Evolutionary conservation across 2,113 vertebrate genomes (phyloP).

Genomic region (Burhinus oedicnemus): DNA sequence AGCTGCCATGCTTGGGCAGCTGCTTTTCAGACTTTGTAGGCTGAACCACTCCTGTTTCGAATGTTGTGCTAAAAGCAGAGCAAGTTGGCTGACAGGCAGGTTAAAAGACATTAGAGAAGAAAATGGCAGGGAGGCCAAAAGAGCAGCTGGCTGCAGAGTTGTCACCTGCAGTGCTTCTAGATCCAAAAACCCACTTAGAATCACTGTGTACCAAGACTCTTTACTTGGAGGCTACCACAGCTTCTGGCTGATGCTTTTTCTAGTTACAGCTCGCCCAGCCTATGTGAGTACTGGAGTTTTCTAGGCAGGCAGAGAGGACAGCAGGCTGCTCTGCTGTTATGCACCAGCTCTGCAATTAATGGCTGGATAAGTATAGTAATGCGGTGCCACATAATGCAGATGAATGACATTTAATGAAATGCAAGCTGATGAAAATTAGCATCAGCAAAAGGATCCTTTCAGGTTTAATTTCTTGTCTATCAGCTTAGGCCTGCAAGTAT

Average conservation of each 20-base stretch:
- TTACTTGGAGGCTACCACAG: not conserved
- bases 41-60: not conserved
- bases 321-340: not conserved
- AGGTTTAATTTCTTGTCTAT: not conserved
- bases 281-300: not conserved
- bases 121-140: not conserved
- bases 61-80: not conserved
- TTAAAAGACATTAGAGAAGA: not conserved
- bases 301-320: not conserved
- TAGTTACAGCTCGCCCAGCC: not conserved
- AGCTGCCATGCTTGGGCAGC: not conserved
- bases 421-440: not conserved
- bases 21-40: not conserved
- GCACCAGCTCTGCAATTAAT: not conserved
- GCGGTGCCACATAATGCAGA: not conserved
- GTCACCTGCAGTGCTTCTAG: not conserved
- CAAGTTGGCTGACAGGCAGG: not conserved
- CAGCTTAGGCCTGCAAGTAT: not conserved
- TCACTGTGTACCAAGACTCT: not conserved
- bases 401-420: not conserved
- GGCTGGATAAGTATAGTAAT: not conserved
- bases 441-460: not conserved
- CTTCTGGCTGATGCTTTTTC: not conserved
- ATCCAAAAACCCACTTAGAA: not conserved
- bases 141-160: not conserved